phyloP scores from a whole-genome alignment of 2,888 invertebrate genomes.

The Lepidocyrtinus sp. region DNA sequence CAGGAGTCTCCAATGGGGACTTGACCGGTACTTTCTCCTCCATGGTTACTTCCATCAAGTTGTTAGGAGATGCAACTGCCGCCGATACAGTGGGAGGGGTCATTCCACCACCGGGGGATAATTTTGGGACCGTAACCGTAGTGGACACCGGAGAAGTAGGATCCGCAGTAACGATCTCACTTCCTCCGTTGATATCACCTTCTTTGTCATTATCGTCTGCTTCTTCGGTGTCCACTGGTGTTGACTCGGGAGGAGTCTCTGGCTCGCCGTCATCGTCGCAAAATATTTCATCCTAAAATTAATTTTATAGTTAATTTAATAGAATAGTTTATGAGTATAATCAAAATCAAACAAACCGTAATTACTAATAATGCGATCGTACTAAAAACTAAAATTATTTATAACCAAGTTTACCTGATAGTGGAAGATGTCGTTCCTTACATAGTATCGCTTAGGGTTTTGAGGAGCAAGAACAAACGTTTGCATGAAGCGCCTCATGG shows the following conservation, averaged over 20 bases:
- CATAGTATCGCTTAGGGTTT: constrained; percentile 97
- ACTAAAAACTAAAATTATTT: too few species aligned
- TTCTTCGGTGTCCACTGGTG: constrained; percentile 70
- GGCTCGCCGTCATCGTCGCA: constrained; percentile 71
- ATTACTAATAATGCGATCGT: too few species aligned
- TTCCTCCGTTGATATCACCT: constrained; percentile 61
- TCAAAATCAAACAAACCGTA: too few species aligned
- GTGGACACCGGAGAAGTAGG: constrained; percentile 63
- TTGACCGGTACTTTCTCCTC: constrained; percentile 29
- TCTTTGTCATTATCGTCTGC: constrained; percentile 72
- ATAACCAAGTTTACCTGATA: constrained; percentile 81
- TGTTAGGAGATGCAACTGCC: constrained; percentile 68
- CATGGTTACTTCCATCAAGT: constrained; percentile 37
- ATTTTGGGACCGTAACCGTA: constrained; percentile 71
- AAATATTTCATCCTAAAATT: constrained; percentile 77
- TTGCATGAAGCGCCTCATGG: constrained; percentile 98
- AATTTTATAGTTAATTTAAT: too few species aligned
- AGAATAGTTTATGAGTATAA: too few species aligned
- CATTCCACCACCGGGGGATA: constrained; percentile 59
- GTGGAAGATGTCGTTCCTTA: constrained; percentile 98
- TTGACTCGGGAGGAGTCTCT: constrained; percentile 68
- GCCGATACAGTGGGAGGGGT: constrained; percentile 70
- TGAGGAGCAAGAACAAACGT: constrained; percentile 97
- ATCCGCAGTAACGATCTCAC: constrained; percentile 55
- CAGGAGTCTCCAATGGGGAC: constrained; percentile 35